These are phyloP conservation scores for Eilema caniola DNA, from an alignment of 2,888 invertebrate species.

Conservation along the genomic window DNA sequence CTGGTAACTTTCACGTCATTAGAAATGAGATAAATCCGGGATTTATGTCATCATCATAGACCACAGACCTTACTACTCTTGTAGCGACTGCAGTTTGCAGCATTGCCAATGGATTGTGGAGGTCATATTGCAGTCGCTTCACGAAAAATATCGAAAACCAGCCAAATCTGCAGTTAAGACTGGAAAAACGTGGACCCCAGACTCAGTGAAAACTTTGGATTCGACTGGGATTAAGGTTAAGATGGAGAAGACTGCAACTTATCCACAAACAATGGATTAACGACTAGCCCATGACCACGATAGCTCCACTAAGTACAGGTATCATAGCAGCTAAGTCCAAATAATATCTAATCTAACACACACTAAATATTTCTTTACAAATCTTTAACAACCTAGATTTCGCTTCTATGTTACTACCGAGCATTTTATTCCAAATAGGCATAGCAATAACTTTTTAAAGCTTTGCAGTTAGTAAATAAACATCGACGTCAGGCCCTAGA, in stretches of 20 bases:
- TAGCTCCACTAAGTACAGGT: background rate
- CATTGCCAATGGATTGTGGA: too few relatives aligned
- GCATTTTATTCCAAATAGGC: background rate
- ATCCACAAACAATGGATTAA: too few relatives aligned
- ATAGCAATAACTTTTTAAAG: background rate
- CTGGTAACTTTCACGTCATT: background rate
- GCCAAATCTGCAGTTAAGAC: too few relatives aligned
- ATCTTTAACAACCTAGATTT: background rate
- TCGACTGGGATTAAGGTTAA: too few relatives aligned
- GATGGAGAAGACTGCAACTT: too few relatives aligned
- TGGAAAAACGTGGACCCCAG: too few relatives aligned
- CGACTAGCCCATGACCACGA: background rate
- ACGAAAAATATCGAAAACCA: too few relatives aligned
- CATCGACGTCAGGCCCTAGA: slow-evolving; percentile 39
- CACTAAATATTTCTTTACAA: background rate
- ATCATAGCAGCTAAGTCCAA: background rate
- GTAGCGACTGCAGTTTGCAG: too few relatives aligned
- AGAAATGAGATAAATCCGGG: background rate
- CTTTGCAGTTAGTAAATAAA: slow-evolving; percentile 17
- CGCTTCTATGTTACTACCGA: background rate
- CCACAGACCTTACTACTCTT: too few relatives aligned
- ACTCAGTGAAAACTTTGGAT: too few relatives aligned
- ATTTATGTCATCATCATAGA: background rate
- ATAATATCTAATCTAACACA: background rate
- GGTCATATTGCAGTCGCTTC: too few relatives aligned